A percentile compares a stretch with the other conserved stretches of the same genome.
These are phyloP conservation scores for Silurus meridionalis DNA, from an alignment of 2,113 vertebrate genomes.

Conservation along the genomic window DNA sequence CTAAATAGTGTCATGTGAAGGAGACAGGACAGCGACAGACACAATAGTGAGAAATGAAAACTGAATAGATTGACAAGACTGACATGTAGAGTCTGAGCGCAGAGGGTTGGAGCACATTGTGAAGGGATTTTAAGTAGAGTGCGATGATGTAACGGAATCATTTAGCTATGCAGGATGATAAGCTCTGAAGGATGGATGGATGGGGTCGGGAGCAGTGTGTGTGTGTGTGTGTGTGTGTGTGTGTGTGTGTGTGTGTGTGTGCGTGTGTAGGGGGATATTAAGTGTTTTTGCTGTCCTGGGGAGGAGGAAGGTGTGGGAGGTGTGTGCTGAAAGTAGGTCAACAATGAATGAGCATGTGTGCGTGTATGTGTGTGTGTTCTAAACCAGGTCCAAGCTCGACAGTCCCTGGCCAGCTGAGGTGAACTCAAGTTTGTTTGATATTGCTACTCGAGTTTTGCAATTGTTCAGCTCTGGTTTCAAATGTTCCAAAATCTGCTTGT, in stretches of 20 bases:
- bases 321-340: constrained; percentile 33
- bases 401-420: constrained; percentile 22
- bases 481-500: constrained; percentile 14
- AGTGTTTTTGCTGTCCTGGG: constrained; percentile 48
- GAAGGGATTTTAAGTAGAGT: constrained; percentile 62
- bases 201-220: constrained; percentile 9
- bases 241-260: no score
- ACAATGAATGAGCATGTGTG: constrained; percentile 5
- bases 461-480: constrained; percentile 19
- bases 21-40: background rate
- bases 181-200: constrained; percentile 68
- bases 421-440: constrained; percentile 29
- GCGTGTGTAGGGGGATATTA: constrained; percentile 15
- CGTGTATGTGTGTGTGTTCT: constrained; percentile 6
- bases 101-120: constrained; percentile 60
- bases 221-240: no score
- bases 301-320: constrained; percentile 34
- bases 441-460: constrained; percentile 16
- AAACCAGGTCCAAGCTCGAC: constrained; percentile 18
- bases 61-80: constrained; percentile 62
- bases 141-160: constrained; percentile 66
- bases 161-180: constrained; percentile 62
- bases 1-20: background rate
- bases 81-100: constrained; percentile 66
- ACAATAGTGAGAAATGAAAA: constrained; percentile 64